Evolutionary conservation across 2,888 invertebrate species (phyloP).

Genomic region (Margaritifera margaritifera): DNA sequence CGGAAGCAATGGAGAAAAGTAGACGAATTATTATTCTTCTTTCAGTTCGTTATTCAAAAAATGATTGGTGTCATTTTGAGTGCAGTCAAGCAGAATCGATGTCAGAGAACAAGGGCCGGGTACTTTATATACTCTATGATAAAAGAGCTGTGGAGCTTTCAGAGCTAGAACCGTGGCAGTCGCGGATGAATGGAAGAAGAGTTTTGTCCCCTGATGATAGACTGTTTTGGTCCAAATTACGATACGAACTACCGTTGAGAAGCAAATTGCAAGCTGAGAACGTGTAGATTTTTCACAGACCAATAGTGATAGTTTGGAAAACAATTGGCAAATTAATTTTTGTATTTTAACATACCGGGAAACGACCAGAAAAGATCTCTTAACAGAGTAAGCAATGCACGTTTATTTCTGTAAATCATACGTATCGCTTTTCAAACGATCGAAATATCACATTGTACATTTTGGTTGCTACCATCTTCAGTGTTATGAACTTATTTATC

Average conservation of each 20-base stretch:
- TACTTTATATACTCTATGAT: constrained; percentile 39
- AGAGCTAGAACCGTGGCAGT: constrained; percentile 30
- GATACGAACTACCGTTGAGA: constrained; percentile 41
- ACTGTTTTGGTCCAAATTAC: constrained; percentile 42
- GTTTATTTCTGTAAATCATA: no score
- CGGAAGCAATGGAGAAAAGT: constrained; percentile 36
- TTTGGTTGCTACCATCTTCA: no score
- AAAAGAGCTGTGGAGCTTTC: constrained; percentile 23
- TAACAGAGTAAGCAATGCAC: no score
- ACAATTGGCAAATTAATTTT: no score
- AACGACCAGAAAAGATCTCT: no score
- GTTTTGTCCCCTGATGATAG: constrained; percentile 26
- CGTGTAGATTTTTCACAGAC: no score
- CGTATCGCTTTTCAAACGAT: no score
- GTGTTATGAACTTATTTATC: no score
- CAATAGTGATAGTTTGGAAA: no score
- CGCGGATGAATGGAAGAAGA: constrained; percentile 34
- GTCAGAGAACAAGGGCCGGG: constrained; percentile 37
- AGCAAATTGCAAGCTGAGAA: no score
- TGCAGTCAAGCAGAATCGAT: constrained; percentile 34
- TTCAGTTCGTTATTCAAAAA: constrained; percentile 25
- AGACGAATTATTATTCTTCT: constrained; percentile 23
- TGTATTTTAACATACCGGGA: no score
- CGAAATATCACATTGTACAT: no score
- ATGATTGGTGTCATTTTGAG: constrained; percentile 39